phyloP scores from a whole-genome alignment of 2,797 vertebrate genomes.

The Garrulus glandarius region DNA sequence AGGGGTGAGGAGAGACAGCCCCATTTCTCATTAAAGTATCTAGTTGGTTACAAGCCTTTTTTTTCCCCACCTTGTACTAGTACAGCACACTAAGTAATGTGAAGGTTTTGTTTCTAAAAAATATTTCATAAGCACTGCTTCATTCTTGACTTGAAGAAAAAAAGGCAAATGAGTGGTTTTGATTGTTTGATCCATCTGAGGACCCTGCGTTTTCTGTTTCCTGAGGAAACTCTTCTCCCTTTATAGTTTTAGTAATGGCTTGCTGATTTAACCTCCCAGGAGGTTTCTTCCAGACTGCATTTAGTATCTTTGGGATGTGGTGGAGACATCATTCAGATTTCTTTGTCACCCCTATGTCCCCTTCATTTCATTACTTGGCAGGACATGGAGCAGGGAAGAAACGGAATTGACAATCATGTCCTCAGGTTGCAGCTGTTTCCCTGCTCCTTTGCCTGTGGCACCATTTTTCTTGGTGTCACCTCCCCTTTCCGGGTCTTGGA shows the following conservation, averaged over 20 bases:
- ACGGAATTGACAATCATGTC: not conserved
- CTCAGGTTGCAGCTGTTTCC: not conserved
- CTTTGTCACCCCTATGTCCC: not conserved
- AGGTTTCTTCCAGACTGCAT: not conserved
- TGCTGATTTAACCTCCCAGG: not conserved
- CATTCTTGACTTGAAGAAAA: slow-evolving; percentile 3
- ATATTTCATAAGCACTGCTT: not conserved
- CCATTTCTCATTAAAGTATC: not conserved
- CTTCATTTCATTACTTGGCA: not conserved
- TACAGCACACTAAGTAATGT: not conserved
- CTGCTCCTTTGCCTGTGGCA: not conserved
- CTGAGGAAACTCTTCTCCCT: not conserved
- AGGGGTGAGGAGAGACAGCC: not conserved
- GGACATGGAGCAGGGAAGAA: not conserved
- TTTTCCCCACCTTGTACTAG: not conserved
- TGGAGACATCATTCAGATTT: not conserved
- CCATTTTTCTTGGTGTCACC: not conserved
- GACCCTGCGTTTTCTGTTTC: not conserved
- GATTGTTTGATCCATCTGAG: not conserved
- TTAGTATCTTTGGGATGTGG: not conserved
- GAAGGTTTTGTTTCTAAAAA: not conserved
- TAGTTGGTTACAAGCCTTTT: not conserved
- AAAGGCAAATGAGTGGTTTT: not conserved
- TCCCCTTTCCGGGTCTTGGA: not conserved
- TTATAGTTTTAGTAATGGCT: not conserved